phyloP scores from a whole-genome alignment of 2,888 invertebrate species.

The Nipponacmea schrenckii region DNA sequence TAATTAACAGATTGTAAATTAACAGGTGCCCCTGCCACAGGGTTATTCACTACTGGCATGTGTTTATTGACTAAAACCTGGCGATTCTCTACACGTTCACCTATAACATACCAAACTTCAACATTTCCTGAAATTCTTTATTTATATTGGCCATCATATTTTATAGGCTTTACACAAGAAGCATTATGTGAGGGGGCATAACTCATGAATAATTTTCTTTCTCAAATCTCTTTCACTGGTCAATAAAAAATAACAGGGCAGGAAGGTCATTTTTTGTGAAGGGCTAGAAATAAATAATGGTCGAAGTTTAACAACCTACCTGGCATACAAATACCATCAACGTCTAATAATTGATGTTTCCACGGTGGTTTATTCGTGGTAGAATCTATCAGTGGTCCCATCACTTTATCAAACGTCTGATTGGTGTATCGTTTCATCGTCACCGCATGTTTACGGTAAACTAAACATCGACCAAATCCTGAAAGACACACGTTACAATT shows the following conservation, averaged over 20 bases:
- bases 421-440: conserved; percentile 92
- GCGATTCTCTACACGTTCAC: conserved; percentile 74
- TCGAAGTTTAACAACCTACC: conserved; percentile 70
- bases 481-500: conserved; percentile 11
- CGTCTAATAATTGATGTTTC: conserved; percentile 86
- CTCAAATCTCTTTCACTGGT: too few species aligned
- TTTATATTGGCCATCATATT: too few species aligned
- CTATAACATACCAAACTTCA: conserved; percentile 36
- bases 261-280: too few species aligned
- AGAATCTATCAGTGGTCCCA: conserved; percentile 88
- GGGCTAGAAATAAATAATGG: too few species aligned
- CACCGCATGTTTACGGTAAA: conserved; percentile 77
- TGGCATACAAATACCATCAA: conserved; percentile 92
- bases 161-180: too few species aligned
- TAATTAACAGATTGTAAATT: conserved; percentile 65
- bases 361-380: conserved; percentile 85
- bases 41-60: conserved; percentile 78
- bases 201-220: too few species aligned
- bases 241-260: too few species aligned
- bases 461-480: conserved; percentile 87
- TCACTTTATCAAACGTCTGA: conserved; percentile 90
- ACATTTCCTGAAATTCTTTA: too few species aligned
- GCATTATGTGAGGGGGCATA: too few species aligned
- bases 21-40: conserved; percentile 24
- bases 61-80: conserved; percentile 95